Evolutionary conservation across 2,113 vertebrate species (phyloP).

Genomic region (Psilopogon haemacephalus): DNA sequence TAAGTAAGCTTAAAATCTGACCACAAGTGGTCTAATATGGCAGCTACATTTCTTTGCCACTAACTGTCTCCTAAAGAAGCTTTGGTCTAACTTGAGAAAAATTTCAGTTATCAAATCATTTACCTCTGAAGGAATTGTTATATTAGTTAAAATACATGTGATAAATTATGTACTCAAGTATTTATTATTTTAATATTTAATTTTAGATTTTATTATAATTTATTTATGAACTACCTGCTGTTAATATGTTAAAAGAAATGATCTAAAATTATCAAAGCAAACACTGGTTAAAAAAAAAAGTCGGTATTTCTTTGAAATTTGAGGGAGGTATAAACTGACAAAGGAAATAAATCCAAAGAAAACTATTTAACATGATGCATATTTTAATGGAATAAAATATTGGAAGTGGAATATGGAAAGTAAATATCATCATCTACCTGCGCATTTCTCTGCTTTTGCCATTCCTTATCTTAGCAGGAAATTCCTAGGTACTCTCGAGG

Average conservation of each 20-base stretch:
- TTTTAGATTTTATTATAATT: no score
- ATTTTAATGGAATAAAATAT: not conserved
- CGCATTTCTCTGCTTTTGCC: not conserved
- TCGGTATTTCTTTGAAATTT: not conserved
- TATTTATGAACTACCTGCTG: not conserved
- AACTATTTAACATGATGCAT: not conserved
- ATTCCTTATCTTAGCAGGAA: not conserved
- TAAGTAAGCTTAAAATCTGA: conserved; percentile 59
- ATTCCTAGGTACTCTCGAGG: not conserved
- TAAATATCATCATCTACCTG: not conserved
- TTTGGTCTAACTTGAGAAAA: not conserved
- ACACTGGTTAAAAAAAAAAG: not conserved
- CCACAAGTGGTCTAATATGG: not conserved
- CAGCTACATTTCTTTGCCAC: not conserved
- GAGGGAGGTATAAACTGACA: not conserved
- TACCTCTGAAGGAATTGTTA: not conserved
- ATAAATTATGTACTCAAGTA: not conserved
- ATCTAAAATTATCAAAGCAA: not conserved
- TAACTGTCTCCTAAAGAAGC: not conserved
- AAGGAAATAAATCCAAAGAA: not conserved
- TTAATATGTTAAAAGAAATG: not conserved
- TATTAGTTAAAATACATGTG: not conserved
- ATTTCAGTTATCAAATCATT: not conserved
- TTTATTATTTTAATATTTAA: not conserved
- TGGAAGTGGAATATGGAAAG: not conserved